Percentiles rank a stretch among this genome's conserved stretches.
Conservation (phyloP, 1,140 invertebrate species). For the Pogonognathellus flavescens region DNA sequence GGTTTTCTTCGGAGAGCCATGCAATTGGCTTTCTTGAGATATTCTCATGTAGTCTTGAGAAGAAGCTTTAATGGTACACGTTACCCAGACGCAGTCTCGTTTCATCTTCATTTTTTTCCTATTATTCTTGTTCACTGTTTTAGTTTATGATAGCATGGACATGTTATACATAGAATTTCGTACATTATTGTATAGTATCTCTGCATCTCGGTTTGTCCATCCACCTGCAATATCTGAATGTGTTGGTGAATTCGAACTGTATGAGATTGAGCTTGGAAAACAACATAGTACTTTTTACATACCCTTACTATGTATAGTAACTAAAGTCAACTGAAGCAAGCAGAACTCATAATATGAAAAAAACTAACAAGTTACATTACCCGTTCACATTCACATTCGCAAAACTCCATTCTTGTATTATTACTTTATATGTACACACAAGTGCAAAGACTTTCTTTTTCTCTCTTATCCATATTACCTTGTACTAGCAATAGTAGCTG, state of each 20-base stretch:
- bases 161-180: not conserved
- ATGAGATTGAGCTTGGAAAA: not conserved
- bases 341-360: not conserved
- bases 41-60: not conserved
- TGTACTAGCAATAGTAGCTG: not conserved
- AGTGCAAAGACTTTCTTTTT: conserved; percentile 14
- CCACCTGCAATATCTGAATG: not conserved
- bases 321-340: not conserved
- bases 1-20: not conserved
- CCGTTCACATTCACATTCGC: conserved; percentile 21
- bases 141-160: conserved; percentile 1
- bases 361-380: conserved; percentile 10
- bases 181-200: not conserved
- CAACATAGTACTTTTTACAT: not conserved
- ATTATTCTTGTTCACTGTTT: not conserved
- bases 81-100: conserved; percentile 46
- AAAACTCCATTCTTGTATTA: conserved; percentile 11
- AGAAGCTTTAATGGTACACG: conserved; percentile 27
- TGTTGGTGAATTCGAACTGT: conserved; percentile 6
- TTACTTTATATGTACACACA: conserved; percentile 14
- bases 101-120: conserved; percentile 42
- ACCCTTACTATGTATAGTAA: not conserved
- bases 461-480: conserved; percentile 13
- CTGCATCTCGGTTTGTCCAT: not conserved
- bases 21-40: not conserved